Evolutionary conservation across 2,113 vertebrate species (phyloP), one percentile per base, ranked within the genome.

Genomic region (Ivindomyrus marchei): DNA sequence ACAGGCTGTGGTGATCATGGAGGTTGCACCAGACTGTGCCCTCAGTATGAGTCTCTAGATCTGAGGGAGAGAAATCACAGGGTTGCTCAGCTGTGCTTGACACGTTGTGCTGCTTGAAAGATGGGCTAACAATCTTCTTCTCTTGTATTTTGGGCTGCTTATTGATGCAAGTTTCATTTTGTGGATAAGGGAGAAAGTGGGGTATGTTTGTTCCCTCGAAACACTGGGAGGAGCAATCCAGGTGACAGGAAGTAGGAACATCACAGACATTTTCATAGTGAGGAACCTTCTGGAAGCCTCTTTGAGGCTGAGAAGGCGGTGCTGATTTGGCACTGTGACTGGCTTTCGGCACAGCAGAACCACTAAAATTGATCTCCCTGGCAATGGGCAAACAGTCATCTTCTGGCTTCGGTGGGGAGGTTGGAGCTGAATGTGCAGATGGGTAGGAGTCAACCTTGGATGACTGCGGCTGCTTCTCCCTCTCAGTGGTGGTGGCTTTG

Each of bases 251-350:
- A 74, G 62, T 92, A 70, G 92, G 90, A 24, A 92, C 56, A 53
- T 95, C 93, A 3, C 93, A 92, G 62, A 96, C 91, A 5, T 96
- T 96, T 91, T 96, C 96, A 45, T 96, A 96, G 84, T 95, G 94
- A 47, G 96, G 95, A 36, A 95, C 92, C 89, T 91, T 94, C 85
- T 92, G 95, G n/a, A 93, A 91, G 10, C 86, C 90, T 85, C 89
- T 92, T 84, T 92, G 93, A 92, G 58, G 92, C 86, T 8, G 93
- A 91, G 84, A 92, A 93, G 24, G 91, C 90, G 45, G 93, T 88
- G 0, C 90, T 24, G 58, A 92, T 88, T 90, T 93, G 39, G 89
- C 89, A 3, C 24, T 91, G 13, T 90, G 89, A 77, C 92, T 91
- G 83, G 90, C 91, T 93, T 96, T 95, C n/a, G 95, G 93, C 5